phyloP scores from a whole-genome alignment of 2,113 vertebrate species.

The Rhynchomys soricoides region DNA sequence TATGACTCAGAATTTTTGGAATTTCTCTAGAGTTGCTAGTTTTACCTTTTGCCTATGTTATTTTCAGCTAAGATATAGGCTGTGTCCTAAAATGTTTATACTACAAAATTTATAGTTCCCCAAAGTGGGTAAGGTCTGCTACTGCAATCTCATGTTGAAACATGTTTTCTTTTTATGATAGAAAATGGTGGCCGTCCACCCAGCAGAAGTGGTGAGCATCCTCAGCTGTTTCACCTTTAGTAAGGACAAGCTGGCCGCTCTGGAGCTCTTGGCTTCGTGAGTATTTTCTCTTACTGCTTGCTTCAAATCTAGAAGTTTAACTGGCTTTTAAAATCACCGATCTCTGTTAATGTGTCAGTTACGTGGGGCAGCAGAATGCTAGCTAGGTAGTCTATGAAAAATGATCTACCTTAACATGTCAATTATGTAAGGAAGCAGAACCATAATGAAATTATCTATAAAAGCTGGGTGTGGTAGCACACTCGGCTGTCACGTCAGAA shows the following conservation, averaged over 20 bases:
- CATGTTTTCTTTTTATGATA: slow-evolving; percentile 81
- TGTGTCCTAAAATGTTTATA: background rate
- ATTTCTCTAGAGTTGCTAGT: background rate
- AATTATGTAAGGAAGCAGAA: background rate
- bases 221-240: slow-evolving; percentile 98
- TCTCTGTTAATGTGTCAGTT: background rate
- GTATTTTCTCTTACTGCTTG: slow-evolving; percentile 81
- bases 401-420: background rate
- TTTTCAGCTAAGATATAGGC: background rate
- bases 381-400: background rate
- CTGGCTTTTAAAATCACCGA: background rate
- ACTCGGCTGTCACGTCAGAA: background rate
- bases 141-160: background rate
- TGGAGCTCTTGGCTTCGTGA: slow-evolving; percentile 97
- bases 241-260: slow-evolving; percentile 95
- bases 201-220: slow-evolving; percentile 97
- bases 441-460: background rate
- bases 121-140: background rate
- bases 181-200: slow-evolving; percentile 99
- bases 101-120: background rate
- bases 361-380: background rate
- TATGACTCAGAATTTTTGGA: background rate
- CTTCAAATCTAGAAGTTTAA: background rate
- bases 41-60: background rate
- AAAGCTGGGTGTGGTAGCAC: background rate